Evolutionary conservation across 2,113 vertebrate genomes (phyloP).

Genomic region (Pangasianodon hypophthalmus): DNA sequence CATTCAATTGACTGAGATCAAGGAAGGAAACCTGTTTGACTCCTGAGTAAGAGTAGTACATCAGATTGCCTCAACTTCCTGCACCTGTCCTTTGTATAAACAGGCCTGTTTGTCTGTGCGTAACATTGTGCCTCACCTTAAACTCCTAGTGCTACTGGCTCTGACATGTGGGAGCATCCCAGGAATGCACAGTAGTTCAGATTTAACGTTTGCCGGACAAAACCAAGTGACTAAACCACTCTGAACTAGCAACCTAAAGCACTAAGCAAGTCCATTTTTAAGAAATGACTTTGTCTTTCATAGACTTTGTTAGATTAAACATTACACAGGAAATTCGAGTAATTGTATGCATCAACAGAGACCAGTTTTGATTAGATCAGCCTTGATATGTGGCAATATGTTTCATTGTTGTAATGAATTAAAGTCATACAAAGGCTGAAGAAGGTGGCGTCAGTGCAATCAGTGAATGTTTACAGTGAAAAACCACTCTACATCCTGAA

Average conservation of each 20-base stretch:
- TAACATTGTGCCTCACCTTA: background rate
- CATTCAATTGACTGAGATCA: background rate
- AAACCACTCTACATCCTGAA: background rate
- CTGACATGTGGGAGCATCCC: constrained; percentile 51
- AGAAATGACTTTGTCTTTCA: background rate
- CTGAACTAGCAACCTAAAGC: constrained; percentile 3
- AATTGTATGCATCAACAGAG: background rate
- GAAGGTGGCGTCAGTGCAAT: background rate
- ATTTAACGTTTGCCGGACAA: constrained; percentile 24
- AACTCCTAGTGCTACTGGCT: constrained; percentile 36
- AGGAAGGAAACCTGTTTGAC: background rate
- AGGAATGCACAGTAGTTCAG: constrained; percentile 50
- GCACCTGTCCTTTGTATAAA: constrained; percentile 30
- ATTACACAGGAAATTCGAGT: constrained; percentile 14
- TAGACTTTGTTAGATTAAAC: constrained; percentile 18
- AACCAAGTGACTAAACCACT: constrained; percentile 22
- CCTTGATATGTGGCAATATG: background rate
- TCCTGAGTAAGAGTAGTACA: background rate
- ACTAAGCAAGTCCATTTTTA: background rate
- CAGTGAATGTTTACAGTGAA: background rate
- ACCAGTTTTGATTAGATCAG: background rate
- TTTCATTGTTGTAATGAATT: background rate
- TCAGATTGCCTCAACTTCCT: background rate
- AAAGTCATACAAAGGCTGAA: background rate
- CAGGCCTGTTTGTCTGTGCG: constrained; percentile 13